phyloP scores from a whole-genome alignment of 2,888 invertebrate genomes.

The Netelia virgata region DNA sequence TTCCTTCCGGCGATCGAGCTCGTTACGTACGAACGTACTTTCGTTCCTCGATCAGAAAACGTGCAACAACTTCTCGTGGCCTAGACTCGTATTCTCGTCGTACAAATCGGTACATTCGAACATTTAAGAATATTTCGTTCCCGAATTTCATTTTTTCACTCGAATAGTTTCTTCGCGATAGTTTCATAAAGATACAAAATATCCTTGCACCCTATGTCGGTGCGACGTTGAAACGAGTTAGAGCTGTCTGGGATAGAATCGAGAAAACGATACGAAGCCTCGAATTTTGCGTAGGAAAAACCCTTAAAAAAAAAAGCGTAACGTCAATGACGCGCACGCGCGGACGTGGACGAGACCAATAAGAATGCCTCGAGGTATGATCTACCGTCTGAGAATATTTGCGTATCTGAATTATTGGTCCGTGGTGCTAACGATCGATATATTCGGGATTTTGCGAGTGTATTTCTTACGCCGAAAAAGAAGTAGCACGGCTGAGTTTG shows the following conservation, averaged over 20 bases:
- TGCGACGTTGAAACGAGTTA: slow-evolving; percentile 4
- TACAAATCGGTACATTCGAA: slow-evolving; percentile 51
- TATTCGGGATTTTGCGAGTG: slow-evolving; percentile 77
- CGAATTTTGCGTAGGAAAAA: not conserved
- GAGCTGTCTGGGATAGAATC: not conserved
- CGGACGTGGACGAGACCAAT: slow-evolving; percentile 80
- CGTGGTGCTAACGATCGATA: slow-evolving; percentile 82
- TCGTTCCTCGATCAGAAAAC: slow-evolving; percentile 22
- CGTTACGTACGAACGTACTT: not conserved
- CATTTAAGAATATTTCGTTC: slow-evolving; percentile 36
- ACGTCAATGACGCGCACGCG: slow-evolving; percentile 72
- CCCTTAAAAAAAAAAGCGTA: slow-evolving; percentile 63
- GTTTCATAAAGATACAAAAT: slow-evolving; percentile 9
- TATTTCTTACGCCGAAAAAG: slow-evolving; percentile 76
- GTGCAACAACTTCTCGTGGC: slow-evolving; percentile 50
- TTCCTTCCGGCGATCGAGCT: not conserved
- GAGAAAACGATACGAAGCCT: slow-evolving; percentile 10
- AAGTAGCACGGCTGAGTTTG: not conserved
- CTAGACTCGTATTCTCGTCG: slow-evolving; percentile 57
- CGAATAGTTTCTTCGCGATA: slow-evolving; percentile 27
- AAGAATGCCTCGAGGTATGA: slow-evolving; percentile 82
- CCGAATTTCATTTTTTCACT: slow-evolving; percentile 15
- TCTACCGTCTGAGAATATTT: slow-evolving; percentile 72
- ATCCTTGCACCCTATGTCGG: slow-evolving; percentile 30
- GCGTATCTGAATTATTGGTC: slow-evolving; percentile 82